Evolutionary conservation across 2,888 invertebrate genomes (phyloP), one percentile per base, ranked within the genome.

Genomic region (Drosophila falleni): DNA sequence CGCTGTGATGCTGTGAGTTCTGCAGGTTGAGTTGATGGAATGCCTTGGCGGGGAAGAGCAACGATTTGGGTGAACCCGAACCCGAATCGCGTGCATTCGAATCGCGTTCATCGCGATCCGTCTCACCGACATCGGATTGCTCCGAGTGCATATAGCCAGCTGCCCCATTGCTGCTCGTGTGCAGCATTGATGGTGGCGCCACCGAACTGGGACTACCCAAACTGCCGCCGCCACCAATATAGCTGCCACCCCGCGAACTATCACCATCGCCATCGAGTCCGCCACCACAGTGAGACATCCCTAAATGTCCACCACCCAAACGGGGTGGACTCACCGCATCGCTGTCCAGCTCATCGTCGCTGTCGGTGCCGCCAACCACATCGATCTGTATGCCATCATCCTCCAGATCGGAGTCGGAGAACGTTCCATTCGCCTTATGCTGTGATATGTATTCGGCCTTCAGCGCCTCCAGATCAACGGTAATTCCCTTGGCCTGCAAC

Each of bases 401-500:
- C 82, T 95, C 95, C 35, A 93, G 93, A 72, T 95, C 95, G 42
- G 95, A 95, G 74, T 95, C 95, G 10, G 94, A 94, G 82, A 94
- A 94, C 8, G 94, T 92, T 80, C 95, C 94, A 60, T 92, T 92
- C 66, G 92, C 92, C 77, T 95, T 94, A 84, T 96, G 95, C 92
- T 97, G 97, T 11, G 96, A 95, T 86, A 97, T 94, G 94, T 97
- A 97, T 92, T 98, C 97, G 50, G 96, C 94, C 86, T 96, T 96
- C 55, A 98, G 93, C 3, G 97, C 96, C 87, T 97, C 96, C 72
- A 98, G 93, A 92, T 97, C 97, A 23, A 98, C 97, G 16, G 96
- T 95, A 89, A 98, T 97, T 81, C 98, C 98, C 93, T 97, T 97
- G 54, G 97, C 97, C 63, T 98, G 95, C 69, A 98, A 94, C 92